These are phyloP conservation scores for Lochmaea crataegi DNA, from an alignment of 2,888 invertebrate species.

Conservation along the genomic window DNA sequence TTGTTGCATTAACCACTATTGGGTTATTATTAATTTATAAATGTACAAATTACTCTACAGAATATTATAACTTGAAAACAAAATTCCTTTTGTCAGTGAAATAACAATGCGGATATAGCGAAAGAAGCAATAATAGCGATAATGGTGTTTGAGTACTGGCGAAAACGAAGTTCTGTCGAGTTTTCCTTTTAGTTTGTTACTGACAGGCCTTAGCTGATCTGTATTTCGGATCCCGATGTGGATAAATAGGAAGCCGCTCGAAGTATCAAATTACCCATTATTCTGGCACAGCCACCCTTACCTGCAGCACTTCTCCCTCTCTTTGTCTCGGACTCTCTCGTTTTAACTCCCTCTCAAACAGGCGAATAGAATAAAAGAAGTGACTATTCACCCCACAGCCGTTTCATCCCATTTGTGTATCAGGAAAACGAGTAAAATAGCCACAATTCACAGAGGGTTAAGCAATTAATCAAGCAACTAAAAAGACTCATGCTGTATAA, in stretches of 20 bases:
- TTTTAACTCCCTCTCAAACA: conserved; percentile 20
- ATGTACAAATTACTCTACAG: not conserved
- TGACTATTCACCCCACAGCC: conserved; percentile 16
- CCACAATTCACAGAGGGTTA: conserved; percentile 1
- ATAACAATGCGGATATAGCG: conserved; percentile 24
- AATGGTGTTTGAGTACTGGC: conserved; percentile 33
- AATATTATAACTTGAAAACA: not conserved
- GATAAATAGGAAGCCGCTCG: conserved; percentile 61
- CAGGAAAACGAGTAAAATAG: conserved; percentile 14
- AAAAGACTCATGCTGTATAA: not conserved
- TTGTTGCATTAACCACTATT: not conserved
- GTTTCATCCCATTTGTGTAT: conserved; percentile 12
- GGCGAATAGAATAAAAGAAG: conserved; percentile 21
- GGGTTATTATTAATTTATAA: not conserved
- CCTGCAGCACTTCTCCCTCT: conserved; percentile 36
- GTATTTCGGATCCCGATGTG: conserved; percentile 41
- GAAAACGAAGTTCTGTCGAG: conserved; percentile 32
- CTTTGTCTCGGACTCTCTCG: conserved; percentile 26
- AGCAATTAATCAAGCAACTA: not conserved
- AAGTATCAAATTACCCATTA: conserved; percentile 62
- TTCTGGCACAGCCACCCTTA: conserved; percentile 49
- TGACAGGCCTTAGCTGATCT: conserved; percentile 35
- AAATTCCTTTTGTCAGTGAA: not conserved
- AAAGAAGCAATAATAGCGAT: conserved; percentile 33
- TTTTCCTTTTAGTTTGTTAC: conserved; percentile 37